A percentile compares a stretch with the other conserved stretches of the same genome.
Conservation (phyloP, 2,797 vertebrate species). For the Phaenicophaeus curvirostris region DNA sequence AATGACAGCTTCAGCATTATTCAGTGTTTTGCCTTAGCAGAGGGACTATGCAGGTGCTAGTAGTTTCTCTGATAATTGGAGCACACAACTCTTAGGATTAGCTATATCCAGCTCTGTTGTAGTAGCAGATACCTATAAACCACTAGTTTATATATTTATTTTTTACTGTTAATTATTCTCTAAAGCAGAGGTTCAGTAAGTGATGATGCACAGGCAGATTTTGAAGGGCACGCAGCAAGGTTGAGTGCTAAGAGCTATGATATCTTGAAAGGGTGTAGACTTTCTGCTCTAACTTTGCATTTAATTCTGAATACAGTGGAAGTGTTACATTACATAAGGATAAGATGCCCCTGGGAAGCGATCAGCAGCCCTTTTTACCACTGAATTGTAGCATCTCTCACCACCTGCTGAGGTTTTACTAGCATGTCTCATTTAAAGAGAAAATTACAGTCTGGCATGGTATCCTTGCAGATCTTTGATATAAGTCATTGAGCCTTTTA, state of each 20-base stretch:
- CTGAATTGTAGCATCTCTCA: background rate
- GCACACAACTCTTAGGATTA: background rate
- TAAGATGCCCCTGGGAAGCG: background rate
- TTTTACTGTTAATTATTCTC: background rate
- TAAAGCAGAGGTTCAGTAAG: background rate
- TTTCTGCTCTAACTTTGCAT: background rate
- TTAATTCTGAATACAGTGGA: rapidly evolving
- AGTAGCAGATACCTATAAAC: background rate
- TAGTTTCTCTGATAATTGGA: background rate
- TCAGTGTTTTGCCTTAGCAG: background rate
- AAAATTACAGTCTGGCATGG: background rate
- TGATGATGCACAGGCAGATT: background rate
- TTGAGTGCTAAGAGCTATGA: background rate
- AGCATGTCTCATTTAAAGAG: background rate
- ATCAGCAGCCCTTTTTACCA: background rate
- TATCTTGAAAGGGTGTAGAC: background rate
- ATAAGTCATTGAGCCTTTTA: background rate
- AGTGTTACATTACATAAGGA: background rate
- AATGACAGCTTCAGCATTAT: background rate
- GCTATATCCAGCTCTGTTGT: background rate
- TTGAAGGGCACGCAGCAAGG: background rate
- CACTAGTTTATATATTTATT: background rate
- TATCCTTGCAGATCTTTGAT: background rate
- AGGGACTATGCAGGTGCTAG: background rate
- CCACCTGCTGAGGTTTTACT: background rate